Conservation (phyloP, 2,797 vertebrate species). For the Xyrichtys novacula region DNA sequence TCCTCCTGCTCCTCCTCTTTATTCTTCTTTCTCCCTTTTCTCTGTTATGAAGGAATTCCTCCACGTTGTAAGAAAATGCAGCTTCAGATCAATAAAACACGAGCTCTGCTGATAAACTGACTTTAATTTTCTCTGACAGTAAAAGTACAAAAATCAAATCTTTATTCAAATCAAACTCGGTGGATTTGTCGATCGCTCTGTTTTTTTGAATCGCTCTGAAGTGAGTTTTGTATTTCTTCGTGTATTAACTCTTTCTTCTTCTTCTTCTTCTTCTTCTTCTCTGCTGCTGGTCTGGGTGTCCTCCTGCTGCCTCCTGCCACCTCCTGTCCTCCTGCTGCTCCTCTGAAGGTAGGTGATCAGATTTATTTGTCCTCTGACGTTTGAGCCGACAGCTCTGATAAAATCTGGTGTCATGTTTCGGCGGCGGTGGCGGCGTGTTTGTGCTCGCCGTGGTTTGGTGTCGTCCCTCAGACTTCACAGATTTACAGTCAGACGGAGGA, state of each 20-base stretch:
- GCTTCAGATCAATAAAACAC: background rate
- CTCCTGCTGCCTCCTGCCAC: background rate
- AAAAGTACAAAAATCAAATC: no score
- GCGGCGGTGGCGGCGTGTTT: background rate
- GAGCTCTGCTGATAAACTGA: background rate
- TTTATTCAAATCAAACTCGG: no score
- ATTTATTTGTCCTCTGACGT: background rate
- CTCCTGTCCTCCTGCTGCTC: constrained; percentile 2
- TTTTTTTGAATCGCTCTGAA: no score
- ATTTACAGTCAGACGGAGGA: background rate
- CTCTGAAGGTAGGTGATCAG: constrained; percentile 21
- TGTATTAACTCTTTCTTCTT: no score
- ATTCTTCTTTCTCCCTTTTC: no score
- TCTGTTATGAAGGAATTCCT: no score
- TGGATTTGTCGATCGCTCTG: no score
- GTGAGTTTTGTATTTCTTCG: no score
- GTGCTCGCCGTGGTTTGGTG: constrained; percentile 2
- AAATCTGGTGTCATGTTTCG: background rate
- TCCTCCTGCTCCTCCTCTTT: background rate
- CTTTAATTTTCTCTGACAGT: no score
- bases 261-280: constrained; percentile 18
- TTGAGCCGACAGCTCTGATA: background rate
- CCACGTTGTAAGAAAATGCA: background rate
- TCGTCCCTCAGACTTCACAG: background rate
- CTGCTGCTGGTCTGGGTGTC: constrained; percentile 7